A percentile compares a stretch with the other conserved stretches of the same genome.
Evolutionary conservation across 2,113 vertebrate genomes (phyloP).

Genomic region (Oplegnathus fasciatus): DNA sequence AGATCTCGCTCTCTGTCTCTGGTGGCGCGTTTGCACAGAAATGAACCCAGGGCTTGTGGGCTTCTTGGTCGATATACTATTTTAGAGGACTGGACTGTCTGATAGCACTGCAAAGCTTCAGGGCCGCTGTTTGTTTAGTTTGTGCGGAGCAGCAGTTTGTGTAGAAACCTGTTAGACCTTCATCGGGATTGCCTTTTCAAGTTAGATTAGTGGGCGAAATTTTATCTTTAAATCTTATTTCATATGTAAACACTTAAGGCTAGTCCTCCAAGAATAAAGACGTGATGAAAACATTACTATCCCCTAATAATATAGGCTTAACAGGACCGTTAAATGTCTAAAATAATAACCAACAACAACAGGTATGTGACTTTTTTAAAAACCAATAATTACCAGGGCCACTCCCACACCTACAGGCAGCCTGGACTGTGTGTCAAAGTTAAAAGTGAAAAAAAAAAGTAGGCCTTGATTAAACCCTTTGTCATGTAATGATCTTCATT

Average conservation of each 20-base stretch:
- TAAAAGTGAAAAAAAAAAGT: neutral
- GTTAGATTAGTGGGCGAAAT: neutral
- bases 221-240: neutral
- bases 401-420: constrained; percentile 31
- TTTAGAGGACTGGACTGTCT: neutral
- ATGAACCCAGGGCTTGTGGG: neutral
- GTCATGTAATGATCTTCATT: neutral
- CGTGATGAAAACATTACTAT: neutral
- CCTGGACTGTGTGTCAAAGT: neutral
- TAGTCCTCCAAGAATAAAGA: neutral
- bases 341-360: neutral
- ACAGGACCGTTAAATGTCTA: neutral
- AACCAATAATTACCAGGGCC: neutral
- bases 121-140: constrained; percentile 6
- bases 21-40: neutral
- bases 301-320: neutral
- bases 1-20: constrained; percentile 45
- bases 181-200: no score
- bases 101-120: neutral
- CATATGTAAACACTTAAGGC: neutral
- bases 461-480: neutral
- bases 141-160: neutral
- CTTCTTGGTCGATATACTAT: neutral
- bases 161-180: neutral
- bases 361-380: neutral